Percentiles rank a stretch among this genome's conserved stretches.
Evolutionary conservation across 2,888 invertebrate genomes (phyloP).

Genomic region (Zygaena filipendulae): DNA sequence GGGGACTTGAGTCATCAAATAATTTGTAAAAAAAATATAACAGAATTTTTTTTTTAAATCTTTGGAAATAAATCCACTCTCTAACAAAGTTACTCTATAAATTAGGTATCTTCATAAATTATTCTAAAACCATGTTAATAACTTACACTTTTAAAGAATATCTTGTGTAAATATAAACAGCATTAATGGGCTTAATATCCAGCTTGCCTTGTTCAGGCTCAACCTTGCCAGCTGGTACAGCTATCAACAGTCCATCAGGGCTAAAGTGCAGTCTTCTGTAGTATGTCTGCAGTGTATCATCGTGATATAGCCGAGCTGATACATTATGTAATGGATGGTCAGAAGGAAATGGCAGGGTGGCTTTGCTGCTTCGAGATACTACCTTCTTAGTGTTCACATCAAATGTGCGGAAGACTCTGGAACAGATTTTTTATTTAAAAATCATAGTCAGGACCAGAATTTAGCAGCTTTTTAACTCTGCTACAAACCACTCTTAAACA

Average conservation of each 20-base stretch:
- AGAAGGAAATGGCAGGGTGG: slow-evolving; percentile 63
- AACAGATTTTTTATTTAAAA: slow-evolving; percentile 15
- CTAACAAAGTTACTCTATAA: too few relatives aligned
- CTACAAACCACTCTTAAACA: too few relatives aligned
- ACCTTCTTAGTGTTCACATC: slow-evolving; percentile 75
- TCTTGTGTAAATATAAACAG: slow-evolving; percentile 70
- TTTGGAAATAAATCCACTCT: too few relatives aligned
- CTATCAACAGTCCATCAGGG: slow-evolving; percentile 89
- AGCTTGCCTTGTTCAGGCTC: slow-evolving; percentile 72
- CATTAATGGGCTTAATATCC: slow-evolving; percentile 67
- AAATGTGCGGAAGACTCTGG: slow-evolving; percentile 75
- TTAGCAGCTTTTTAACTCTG: too few relatives aligned
- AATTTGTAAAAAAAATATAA: too few relatives aligned
- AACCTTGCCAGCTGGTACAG: slow-evolving; percentile 91
- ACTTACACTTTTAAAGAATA: slow-evolving; percentile 71
- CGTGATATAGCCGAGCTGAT: slow-evolving; percentile 81
- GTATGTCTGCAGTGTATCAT: slow-evolving; percentile 94
- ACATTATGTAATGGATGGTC: slow-evolving; percentile 71
- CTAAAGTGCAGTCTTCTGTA: slow-evolving; percentile 91
- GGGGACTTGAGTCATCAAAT: too few relatives aligned
- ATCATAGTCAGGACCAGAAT: too few relatives aligned
- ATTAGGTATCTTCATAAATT: too few relatives aligned
- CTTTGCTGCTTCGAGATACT: slow-evolving; percentile 73
- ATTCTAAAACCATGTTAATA: too few relatives aligned
- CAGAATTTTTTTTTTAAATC: too few relatives aligned